Percentiles rank a stretch among this genome's conserved stretches.
Evolutionary conservation across 2,888 invertebrate genomes (phyloP).

Genomic region (Dorcus hopei): DNA sequence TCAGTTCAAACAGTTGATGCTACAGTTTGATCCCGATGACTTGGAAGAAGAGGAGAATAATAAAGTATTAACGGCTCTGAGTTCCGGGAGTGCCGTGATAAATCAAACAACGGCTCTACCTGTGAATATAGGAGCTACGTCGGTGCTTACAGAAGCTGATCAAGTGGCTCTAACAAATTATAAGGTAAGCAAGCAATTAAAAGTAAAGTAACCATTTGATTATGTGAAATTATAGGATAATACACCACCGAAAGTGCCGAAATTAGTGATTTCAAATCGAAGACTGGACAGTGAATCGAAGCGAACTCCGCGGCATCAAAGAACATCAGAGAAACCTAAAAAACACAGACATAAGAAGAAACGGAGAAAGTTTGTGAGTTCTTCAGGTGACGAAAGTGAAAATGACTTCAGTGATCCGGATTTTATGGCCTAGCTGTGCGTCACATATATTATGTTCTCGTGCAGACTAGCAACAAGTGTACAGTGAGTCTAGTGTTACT

Average conservation of each 20-base stretch:
- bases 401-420: constrained; percentile 64
- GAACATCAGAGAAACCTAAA: constrained; percentile 48
- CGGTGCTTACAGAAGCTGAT: constrained; percentile 45
- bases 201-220: neutral
- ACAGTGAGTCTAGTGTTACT: constrained; percentile 36
- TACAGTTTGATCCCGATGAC: constrained; percentile 78
- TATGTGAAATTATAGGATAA: constrained; percentile 37
- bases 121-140: constrained; percentile 20
- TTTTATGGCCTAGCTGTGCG: constrained; percentile 46
- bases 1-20: constrained; percentile 80
- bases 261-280: constrained; percentile 51
- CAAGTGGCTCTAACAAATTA: constrained; percentile 46
- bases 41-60: constrained; percentile 69
- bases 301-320: constrained; percentile 44
- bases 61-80: constrained; percentile 34
- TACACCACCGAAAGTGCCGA: constrained; percentile 51
- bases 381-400: constrained; percentile 61
- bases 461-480: constrained; percentile 33
- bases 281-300: constrained; percentile 47
- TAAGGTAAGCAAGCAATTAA: constrained; percentile 35
- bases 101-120: constrained; percentile 25
- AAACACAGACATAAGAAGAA: constrained; percentile 55
- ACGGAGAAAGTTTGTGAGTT: constrained; percentile 55
- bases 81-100: constrained; percentile 21
- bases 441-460: constrained; percentile 3